phyloP scores from a whole-genome alignment of 1,140 invertebrate genomes.

The Drosophila subpulchrella region DNA sequence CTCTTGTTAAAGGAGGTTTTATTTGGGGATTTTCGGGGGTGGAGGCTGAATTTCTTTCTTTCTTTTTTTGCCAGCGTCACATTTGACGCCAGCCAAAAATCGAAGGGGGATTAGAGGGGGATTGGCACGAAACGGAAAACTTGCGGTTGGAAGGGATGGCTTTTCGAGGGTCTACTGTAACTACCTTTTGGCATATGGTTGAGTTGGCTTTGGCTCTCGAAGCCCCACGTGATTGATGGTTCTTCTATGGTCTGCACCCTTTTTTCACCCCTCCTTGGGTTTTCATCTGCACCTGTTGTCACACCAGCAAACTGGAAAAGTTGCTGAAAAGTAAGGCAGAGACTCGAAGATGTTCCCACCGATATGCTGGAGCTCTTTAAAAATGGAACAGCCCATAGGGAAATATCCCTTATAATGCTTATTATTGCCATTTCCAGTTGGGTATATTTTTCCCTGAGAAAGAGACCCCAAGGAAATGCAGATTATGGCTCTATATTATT shows the following conservation, averaged over 20 bases:
- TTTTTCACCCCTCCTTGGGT: slow-evolving; percentile 1
- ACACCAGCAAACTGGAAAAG: slow-evolving; percentile 34
- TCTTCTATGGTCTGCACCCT: slow-evolving; percentile 22
- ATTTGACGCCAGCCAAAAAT: slow-evolving; percentile 52
- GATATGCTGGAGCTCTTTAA: slow-evolving; percentile 29
- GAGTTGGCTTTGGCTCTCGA: slow-evolving; percentile 27
- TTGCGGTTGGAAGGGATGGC: slow-evolving; percentile 40
- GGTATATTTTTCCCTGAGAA: slow-evolving; percentile 6
- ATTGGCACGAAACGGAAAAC: neutral
- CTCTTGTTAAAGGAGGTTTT: slow-evolving; percentile 42
- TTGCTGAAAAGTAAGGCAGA: slow-evolving; percentile 29
- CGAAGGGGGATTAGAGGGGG: slow-evolving; percentile 13
- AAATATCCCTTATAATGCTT: slow-evolving; percentile 39
- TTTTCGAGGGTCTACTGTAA: slow-evolving; percentile 39
- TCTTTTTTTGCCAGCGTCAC: slow-evolving; percentile 32
- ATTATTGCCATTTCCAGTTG: slow-evolving; percentile 41
- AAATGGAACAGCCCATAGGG: slow-evolving; percentile 35
- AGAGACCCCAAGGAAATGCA: slow-evolving; percentile 30
- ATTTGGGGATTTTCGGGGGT: slow-evolving; percentile 13
- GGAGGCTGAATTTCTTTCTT: slow-evolving; percentile 8
- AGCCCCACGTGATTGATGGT: slow-evolving; percentile 68
- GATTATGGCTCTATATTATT: slow-evolving; percentile 12
- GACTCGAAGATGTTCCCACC: slow-evolving; percentile 4
- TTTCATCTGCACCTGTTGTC: slow-evolving; percentile 64
- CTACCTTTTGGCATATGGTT: slow-evolving; percentile 63